phyloP scores from a whole-genome alignment of 2,797 vertebrate genomes.

The Apodemus agrarius region DNA sequence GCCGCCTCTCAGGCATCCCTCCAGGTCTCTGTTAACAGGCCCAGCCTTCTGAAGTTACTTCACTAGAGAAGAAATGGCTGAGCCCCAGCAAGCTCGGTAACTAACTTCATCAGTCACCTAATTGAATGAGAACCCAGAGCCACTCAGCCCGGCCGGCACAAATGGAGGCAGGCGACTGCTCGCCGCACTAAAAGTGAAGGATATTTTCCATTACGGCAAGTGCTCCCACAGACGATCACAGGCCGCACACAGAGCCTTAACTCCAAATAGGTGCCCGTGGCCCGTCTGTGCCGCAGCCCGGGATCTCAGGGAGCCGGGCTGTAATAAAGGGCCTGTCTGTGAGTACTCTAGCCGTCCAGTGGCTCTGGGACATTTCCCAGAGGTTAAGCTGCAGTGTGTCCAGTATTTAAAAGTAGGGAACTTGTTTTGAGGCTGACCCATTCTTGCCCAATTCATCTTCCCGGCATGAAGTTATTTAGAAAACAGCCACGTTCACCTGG shows the following conservation, averaged over 20 bases:
- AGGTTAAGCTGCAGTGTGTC: slow-evolving; percentile 72
- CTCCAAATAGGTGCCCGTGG: slow-evolving; percentile 73
- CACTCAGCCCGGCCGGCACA: slow-evolving; percentile 72
- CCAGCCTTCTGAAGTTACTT: slow-evolving; percentile 7
- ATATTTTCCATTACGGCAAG: slow-evolving; percentile 82
- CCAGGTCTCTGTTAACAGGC: neutral
- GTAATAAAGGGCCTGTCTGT: slow-evolving; percentile 74
- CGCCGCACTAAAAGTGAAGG: slow-evolving; percentile 79
- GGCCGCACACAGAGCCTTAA: slow-evolving; percentile 60
- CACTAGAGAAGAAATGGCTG: slow-evolving; percentile 37
- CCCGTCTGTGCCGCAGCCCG: slow-evolving; percentile 46
- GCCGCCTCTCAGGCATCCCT: neutral
- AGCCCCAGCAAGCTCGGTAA: slow-evolving; percentile 66
- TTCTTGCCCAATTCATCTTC: slow-evolving; percentile 81
- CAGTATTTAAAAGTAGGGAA: slow-evolving; percentile 77
- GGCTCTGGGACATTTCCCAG: slow-evolving; percentile 77
- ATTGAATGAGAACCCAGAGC: slow-evolving; percentile 81
- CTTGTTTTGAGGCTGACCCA: slow-evolving; percentile 80
- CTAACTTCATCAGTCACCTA: slow-evolving; percentile 80
- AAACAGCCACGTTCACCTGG: slow-evolving; percentile 78
- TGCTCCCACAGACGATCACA: slow-evolving; percentile 78
- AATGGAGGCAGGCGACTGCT: slow-evolving; percentile 73
- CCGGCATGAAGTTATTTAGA: slow-evolving; percentile 79
- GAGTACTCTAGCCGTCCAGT: slow-evolving; percentile 62
- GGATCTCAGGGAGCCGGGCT: slow-evolving; percentile 45